Percentiles rank a stretch among this genome's conserved stretches.
Conservation (phyloP, 2,888 invertebrate species). For the Drosophila nr. fundita region DNA sequence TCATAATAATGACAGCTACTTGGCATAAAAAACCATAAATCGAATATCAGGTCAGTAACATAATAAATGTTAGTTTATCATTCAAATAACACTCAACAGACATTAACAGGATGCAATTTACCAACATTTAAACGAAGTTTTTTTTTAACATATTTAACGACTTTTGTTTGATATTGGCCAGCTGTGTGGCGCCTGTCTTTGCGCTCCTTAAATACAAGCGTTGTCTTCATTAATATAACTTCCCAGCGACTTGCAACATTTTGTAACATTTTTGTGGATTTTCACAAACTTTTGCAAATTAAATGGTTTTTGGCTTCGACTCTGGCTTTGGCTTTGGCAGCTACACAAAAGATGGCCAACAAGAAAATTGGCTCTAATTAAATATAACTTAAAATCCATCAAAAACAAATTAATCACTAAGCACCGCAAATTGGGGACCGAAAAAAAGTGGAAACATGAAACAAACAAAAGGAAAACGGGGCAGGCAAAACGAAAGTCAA, state of each 20-base stretch:
- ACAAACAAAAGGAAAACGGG: conserved; percentile 5
- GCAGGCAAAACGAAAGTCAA: conserved; percentile 12
- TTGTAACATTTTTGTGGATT: conserved; percentile 11
- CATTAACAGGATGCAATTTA: neutral
- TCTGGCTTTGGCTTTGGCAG: conserved; percentile 21
- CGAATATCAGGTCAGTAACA: too few relatives aligned
- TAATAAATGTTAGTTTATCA: neutral
- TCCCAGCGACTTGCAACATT: conserved; percentile 19
- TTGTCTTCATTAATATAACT: conserved; percentile 2
- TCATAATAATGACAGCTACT: neutral
- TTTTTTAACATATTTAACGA: neutral
- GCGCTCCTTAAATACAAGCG: conserved; percentile 12
- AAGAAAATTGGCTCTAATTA: conserved; percentile 53
- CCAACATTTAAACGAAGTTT: neutral
- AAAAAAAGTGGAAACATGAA: neutral
- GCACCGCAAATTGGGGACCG: conserved; percentile 47
- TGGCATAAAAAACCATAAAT: neutral
- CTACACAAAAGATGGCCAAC: neutral
- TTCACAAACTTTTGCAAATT: conserved; percentile 6
- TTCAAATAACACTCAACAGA: neutral
- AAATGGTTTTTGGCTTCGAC: conserved; percentile 13
- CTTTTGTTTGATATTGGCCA: neutral
- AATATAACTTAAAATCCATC: conserved; percentile 75
- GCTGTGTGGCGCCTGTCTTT: neutral
- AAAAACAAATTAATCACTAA: conserved; percentile 72